phyloP scores from a whole-genome alignment of 2,113 vertebrate genomes.

The Gadus macrocephalus region DNA sequence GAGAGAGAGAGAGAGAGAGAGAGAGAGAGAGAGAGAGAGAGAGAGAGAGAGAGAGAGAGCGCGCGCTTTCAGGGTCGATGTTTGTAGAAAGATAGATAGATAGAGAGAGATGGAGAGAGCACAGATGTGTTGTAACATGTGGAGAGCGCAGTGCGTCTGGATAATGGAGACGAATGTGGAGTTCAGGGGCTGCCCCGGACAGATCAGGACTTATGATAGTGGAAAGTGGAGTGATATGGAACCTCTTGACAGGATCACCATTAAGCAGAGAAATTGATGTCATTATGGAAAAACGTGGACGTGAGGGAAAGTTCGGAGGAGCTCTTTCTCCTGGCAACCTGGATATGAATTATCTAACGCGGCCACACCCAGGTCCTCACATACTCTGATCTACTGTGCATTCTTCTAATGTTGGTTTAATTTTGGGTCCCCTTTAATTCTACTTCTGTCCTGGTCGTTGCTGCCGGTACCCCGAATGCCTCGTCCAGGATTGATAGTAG shows the following conservation, averaged over 20 bases:
- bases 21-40: too few relatives aligned
- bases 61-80: not conserved
- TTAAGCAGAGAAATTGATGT: conserved; percentile 37
- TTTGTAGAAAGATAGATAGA: not conserved
- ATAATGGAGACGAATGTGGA: conserved; percentile 54
- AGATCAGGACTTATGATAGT: conserved; percentile 52
- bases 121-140: conserved; percentile 22
- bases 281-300: conserved; percentile 45
- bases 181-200: conserved; percentile 35
- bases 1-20: too few relatives aligned
- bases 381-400: too few relatives aligned
- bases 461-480: too few relatives aligned
- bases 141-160: conserved; percentile 43
- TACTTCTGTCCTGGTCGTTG: too few relatives aligned
- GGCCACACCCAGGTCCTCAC: too few relatives aligned
- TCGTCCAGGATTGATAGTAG: too few relatives aligned
- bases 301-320: conserved; percentile 27
- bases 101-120: not conserved
- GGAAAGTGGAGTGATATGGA: conserved; percentile 56
- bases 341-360: conserved; percentile 13
- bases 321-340: conserved; percentile 7
- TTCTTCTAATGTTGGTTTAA: too few relatives aligned
- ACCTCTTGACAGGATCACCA: conserved; percentile 49
- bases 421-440: too few relatives aligned
- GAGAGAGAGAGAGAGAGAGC: not conserved